Evolutionary conservation across 35 echinoderm and acorn worm species (phyloP).

Genomic region (Hemicentrotus pulcherrimus): DNA sequence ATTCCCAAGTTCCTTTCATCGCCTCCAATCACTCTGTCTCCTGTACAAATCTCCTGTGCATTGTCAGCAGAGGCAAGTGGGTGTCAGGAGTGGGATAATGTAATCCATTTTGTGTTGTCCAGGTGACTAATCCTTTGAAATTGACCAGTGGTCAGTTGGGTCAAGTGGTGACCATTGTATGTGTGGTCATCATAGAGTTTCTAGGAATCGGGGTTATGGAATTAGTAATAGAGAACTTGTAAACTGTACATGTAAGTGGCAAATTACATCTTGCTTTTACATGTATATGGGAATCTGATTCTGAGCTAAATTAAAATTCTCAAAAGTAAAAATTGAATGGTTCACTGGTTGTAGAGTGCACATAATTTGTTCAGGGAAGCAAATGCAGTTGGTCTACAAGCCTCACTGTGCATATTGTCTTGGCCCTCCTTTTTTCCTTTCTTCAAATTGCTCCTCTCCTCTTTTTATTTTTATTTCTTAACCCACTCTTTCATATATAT

Average conservation of each 20-base stretch:
- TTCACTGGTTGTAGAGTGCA: no score
- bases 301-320: no score
- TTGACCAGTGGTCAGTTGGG: neutral
- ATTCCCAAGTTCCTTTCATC: neutral
- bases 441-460: neutral
- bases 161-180: neutral
- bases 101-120: neutral
- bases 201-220: neutral
- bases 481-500: neutral
- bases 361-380: no score
- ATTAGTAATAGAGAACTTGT: neutral
- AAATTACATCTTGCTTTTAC: no score
- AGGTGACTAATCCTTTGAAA: neutral
- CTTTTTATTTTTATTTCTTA: neutral
- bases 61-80: neutral
- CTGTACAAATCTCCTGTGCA: neutral
- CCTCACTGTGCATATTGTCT: neutral
- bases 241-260: no score
- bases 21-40: neutral
- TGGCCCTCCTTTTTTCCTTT: no score
- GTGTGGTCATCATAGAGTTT: neutral
- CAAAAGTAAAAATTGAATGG: no score
- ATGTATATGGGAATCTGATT: no score
- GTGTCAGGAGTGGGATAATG: neutral
- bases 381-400: neutral